Evolutionary conservation across 2,888 invertebrate genomes (phyloP).

Genomic region (Cheilosia urbana): DNA sequence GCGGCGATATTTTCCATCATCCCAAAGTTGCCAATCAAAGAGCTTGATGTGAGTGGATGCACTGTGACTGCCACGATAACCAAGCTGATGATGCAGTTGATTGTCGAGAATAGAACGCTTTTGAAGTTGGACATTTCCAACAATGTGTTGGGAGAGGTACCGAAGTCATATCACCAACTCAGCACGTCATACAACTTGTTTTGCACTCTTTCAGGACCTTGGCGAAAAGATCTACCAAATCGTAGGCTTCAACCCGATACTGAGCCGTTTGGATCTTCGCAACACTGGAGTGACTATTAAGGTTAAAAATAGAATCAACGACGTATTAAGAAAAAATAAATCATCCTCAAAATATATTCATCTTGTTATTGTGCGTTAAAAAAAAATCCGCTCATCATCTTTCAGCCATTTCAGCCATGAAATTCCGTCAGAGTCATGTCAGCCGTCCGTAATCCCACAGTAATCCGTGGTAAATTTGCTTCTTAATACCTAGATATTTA

Average conservation of each 20-base stretch:
- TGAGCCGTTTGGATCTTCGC: conserved; percentile 80
- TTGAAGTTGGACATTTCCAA: conserved; percentile 80
- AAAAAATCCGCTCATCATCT: conserved; percentile 1
- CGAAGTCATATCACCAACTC: conserved; percentile 53
- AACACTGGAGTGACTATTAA: conserved; percentile 80
- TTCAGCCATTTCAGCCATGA: conserved; percentile 12
- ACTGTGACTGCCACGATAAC: conserved; percentile 79
- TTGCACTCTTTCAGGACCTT: conserved; percentile 77
- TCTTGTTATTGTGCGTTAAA: neutral
- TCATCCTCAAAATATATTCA: neutral
- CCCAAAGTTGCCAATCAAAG: conserved; percentile 78
- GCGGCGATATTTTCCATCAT: conserved; percentile 81
- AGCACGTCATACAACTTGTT: too few relatives aligned
- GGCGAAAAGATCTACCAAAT: conserved; percentile 81
- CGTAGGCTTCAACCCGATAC: conserved; percentile 80
- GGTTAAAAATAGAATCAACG: conserved; percentile 79
- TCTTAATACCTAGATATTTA: conserved; percentile 76
- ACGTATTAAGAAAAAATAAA: conserved; percentile 76
- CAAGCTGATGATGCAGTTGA: conserved; percentile 80
- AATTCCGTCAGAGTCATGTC: conserved; percentile 81
- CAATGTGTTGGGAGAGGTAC: conserved; percentile 80
- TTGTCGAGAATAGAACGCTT: conserved; percentile 80
- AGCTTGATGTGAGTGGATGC: conserved; percentile 81
- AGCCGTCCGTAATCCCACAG: conserved; percentile 80
- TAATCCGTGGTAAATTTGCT: conserved; percentile 80